A percentile compares a stretch with the other conserved stretches of the same genome.
These are phyloP conservation scores for Dryococelus australis DNA, from an alignment of 2,888 invertebrate species.

Conservation along the genomic window DNA sequence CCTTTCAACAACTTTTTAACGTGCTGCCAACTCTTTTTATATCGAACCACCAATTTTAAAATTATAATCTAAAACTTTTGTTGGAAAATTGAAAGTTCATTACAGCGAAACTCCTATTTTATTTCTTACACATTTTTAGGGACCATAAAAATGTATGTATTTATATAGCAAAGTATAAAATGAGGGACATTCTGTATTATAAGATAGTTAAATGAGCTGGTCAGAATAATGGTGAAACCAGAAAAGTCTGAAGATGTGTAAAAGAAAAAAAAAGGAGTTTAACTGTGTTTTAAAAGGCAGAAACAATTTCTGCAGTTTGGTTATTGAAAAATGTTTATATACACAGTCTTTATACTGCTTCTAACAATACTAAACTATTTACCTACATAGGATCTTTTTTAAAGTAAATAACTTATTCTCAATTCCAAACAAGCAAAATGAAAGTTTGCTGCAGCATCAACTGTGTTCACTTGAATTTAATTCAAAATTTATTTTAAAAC, in stretches of 20 bases:
- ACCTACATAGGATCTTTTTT: not conserved
- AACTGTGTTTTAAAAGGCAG: not conserved
- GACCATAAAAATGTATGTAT: not conserved
- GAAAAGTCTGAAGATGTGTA: not conserved
- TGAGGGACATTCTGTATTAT: not conserved
- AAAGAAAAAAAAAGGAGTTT: not conserved
- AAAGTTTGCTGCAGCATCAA: not conserved
- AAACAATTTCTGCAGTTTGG: not conserved
- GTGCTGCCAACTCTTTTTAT: not conserved
- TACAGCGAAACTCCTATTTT: not conserved
- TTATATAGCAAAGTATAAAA: not conserved
- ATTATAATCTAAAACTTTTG: not conserved
- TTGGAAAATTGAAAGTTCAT: not conserved
- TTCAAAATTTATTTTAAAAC: slow-evolving; percentile 12
- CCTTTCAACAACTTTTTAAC: not conserved
- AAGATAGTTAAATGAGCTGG: not conserved
- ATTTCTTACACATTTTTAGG: not conserved
- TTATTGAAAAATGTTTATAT: not conserved
- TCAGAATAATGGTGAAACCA: not conserved
- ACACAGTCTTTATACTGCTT: not conserved
- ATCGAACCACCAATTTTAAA: slow-evolving; percentile 2
- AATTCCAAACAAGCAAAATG: not conserved
- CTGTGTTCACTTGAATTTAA: not conserved
- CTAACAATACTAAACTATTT: not conserved
- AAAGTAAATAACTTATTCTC: not conserved